Percentiles rank a stretch among this genome's conserved stretches.
Conservation (phyloP, 2,797 vertebrate species). For the Pantherophis alleghaniensis region DNA sequence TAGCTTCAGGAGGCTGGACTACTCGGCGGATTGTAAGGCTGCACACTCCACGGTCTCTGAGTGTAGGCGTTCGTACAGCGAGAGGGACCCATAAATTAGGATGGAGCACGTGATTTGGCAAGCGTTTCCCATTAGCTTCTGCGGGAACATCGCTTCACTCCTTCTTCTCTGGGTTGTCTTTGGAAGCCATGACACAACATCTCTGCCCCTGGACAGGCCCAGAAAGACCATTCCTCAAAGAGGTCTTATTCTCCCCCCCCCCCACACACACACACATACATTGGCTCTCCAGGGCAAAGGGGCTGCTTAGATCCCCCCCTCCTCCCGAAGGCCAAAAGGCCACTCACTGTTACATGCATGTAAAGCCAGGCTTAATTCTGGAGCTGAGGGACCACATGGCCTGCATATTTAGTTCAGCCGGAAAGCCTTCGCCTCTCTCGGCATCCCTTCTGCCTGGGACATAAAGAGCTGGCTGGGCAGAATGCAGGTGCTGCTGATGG, state of each 20-base stretch:
- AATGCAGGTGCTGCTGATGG: slow-evolving; percentile 41
- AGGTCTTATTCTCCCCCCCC: neutral
- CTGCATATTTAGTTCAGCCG: slow-evolving; percentile 51
- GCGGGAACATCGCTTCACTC: neutral
- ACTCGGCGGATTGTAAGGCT: neutral
- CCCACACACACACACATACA: too few relatives aligned
- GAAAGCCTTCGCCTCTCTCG: slow-evolving; percentile 57
- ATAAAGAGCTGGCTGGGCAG: slow-evolving; percentile 52
- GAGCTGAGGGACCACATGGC: slow-evolving; percentile 48
- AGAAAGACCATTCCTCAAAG: slow-evolving; percentile 11
- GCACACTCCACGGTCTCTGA: neutral
- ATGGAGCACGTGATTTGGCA: neutral
- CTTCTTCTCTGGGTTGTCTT: neutral
- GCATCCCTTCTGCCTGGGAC: slow-evolving; percentile 54
- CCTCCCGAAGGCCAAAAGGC: slow-evolving; percentile 22
- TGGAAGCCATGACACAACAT: neutral
- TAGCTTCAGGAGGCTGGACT: neutral
- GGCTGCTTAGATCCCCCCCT: slow-evolving; percentile 23
- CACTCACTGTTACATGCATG: slow-evolving; percentile 39
- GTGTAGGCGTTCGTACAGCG: neutral
- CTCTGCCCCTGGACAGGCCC: neutral
- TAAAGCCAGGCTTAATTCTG: slow-evolving; percentile 51
- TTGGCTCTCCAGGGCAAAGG: neutral
- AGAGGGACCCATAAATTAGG: neutral
- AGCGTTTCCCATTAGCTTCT: neutral